Percentiles rank a stretch among this genome's conserved stretches.
Conservation (phyloP, 2,888 invertebrate species). For the Ariolimax columbianus region DNA sequence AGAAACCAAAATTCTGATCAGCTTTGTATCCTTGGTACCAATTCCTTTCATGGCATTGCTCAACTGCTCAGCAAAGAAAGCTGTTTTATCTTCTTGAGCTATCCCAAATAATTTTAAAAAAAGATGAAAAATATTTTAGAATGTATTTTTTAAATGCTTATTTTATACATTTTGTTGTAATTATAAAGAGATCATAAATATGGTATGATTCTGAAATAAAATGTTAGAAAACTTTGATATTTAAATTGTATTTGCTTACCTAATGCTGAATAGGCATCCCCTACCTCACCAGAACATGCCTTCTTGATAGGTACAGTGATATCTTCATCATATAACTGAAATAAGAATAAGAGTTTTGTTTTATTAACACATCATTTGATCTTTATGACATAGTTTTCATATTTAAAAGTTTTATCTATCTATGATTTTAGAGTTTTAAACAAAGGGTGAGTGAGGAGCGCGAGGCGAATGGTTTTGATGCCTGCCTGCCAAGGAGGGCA, state of each 20-base stretch:
- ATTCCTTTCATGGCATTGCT: slow-evolving; percentile 72
- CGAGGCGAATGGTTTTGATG: too few species aligned
- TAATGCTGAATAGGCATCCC: slow-evolving; percentile 66
- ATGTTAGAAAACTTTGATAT: not conserved
- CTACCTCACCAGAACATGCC: slow-evolving; percentile 62
- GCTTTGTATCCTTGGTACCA: slow-evolving; percentile 74
- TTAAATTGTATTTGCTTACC: slow-evolving; percentile 57
- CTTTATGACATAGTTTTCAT: not conserved
- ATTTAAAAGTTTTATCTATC: not conserved
- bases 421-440: not conserved
- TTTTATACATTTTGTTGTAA: not conserved
- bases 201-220: not conserved
- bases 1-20: slow-evolving; percentile 74
- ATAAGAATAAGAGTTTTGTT: not conserved
- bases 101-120: not conserved
- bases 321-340: slow-evolving; percentile 66
- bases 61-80: slow-evolving; percentile 75
- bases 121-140: not conserved
- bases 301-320: slow-evolving; percentile 65
- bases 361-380: not conserved
- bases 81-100: slow-evolving; percentile 65
- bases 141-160: not conserved
- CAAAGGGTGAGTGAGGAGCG: not conserved
- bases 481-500: too few species aligned
- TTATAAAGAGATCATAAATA: not conserved